A percentile compares a stretch with the other conserved stretches of the same genome.
Conservation (phyloP, 2,797 vertebrate species). For the Pipistrellus pygmaeus region DNA sequence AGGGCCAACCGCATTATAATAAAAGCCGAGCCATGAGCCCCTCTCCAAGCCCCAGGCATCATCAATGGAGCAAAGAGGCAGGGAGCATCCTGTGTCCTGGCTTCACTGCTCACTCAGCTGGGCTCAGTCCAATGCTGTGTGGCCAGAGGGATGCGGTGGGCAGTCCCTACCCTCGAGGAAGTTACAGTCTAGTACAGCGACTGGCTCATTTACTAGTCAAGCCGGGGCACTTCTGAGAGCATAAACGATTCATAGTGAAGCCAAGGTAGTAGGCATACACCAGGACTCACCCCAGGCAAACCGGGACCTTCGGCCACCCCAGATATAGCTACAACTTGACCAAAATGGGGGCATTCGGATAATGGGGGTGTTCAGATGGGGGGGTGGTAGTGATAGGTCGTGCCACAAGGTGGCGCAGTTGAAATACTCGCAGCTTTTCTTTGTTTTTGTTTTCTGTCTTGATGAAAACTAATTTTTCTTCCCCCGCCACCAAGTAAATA, state of each 20-base stretch:
- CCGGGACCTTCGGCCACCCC: not conserved
- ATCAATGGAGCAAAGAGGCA: conserved; percentile 40
- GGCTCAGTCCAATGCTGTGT: not conserved
- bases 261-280: not conserved
- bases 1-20: conserved; percentile 68
- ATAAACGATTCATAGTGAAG: not conserved
- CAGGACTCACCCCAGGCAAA: not conserved
- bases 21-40: conserved; percentile 56
- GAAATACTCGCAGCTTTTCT: conserved; percentile 76
- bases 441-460: conserved; percentile 77
- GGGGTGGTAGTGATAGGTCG: conserved; percentile 69
- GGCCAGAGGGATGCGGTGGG: not conserved
- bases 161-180: conserved; percentile 64
- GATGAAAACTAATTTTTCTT: conserved; percentile 69
- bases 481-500: conserved; percentile 38
- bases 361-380: conserved; percentile 13
- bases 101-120: conserved; percentile 5
- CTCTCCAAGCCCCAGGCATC: conserved; percentile 33
- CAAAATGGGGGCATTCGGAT: conserved; percentile 53
- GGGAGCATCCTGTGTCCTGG: not conserved
- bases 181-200: conserved; percentile 21
- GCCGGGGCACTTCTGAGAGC: not conserved
- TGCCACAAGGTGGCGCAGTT: conserved; percentile 83
- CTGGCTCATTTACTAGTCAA: not conserved
- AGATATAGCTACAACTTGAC: not conserved